A percentile compares a stretch with the other conserved stretches of the same genome.
Conservation (phyloP, 2,797 vertebrate genomes). For the Gadopsis bispinosus region DNA sequence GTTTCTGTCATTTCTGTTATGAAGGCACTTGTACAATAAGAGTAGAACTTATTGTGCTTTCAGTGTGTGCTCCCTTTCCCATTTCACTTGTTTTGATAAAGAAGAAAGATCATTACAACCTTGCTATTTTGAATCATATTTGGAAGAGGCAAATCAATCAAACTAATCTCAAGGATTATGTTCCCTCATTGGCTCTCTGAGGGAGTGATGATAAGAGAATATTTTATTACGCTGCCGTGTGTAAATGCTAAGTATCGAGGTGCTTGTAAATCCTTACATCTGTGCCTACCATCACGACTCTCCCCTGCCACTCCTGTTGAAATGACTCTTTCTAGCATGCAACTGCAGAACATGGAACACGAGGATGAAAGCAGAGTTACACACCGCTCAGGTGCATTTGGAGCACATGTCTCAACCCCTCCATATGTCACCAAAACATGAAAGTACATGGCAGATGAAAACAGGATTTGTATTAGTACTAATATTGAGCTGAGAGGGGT, state of each 20-base stretch:
- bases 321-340: conserved; percentile 55
- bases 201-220: conserved; percentile 58
- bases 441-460: conserved; percentile 39
- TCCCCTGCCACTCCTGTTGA: conserved; percentile 47
- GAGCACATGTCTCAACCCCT: conserved; percentile 52
- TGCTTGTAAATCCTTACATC: conserved; percentile 68
- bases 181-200: conserved; percentile 52
- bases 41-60: conserved; percentile 36
- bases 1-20: conserved; percentile 17
- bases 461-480: conserved; percentile 18
- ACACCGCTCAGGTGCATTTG: conserved; percentile 55
- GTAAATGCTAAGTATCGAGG: conserved; percentile 51
- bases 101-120: conserved; percentile 45
- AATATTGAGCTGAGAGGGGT: conserved; percentile 12
- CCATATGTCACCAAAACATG: conserved; percentile 59
- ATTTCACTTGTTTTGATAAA: conserved; percentile 46
- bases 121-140: conserved; percentile 55
- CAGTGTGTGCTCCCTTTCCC: conserved; percentile 25
- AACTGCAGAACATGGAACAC: conserved; percentile 53
- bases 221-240: conserved; percentile 50
- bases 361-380: conserved; percentile 55
- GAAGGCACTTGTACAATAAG: conserved; percentile 21
- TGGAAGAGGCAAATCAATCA: conserved; percentile 66
- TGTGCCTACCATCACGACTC: conserved; percentile 52
- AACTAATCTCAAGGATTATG: conserved; percentile 65